Evolutionary conservation across 2,888 invertebrate genomes (phyloP).

Genomic region (Drosophila anomalipes): DNA sequence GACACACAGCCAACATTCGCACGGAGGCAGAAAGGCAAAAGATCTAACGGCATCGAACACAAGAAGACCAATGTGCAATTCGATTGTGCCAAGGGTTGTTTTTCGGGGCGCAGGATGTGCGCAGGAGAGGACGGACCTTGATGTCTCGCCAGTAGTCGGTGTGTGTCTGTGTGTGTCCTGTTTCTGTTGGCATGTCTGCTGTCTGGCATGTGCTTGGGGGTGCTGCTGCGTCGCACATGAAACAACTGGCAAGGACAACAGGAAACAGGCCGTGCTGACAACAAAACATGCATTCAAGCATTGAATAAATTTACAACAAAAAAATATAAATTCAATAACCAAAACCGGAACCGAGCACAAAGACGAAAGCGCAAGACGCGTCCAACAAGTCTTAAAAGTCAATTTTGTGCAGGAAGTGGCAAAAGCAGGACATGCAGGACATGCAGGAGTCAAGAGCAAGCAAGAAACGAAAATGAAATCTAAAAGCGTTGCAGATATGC

Average conservation of each 20-base stretch:
- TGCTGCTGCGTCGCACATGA: slow-evolving; percentile 50
- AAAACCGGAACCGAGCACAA: slow-evolving; percentile 33
- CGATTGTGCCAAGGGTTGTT: slow-evolving; percentile 70
- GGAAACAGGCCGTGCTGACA: slow-evolving; percentile 49
- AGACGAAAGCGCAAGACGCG: slow-evolving; percentile 17
- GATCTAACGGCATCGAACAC: slow-evolving; percentile 30
- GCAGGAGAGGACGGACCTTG: slow-evolving; percentile 31
- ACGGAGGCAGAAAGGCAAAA: slow-evolving; percentile 36
- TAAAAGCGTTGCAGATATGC: slow-evolving; percentile 35
- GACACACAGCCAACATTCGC: slow-evolving; percentile 35
- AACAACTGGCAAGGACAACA: slow-evolving; percentile 53
- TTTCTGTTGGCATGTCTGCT: slow-evolving; percentile 27
- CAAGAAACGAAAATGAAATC: slow-evolving; percentile 15
- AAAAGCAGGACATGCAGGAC: slow-evolving; percentile 15
- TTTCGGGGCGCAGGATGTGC: slow-evolving; percentile 44
- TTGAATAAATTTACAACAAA: slow-evolving; percentile 45
- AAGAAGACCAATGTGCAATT: slow-evolving; percentile 49
- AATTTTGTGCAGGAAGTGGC: slow-evolving; percentile 45
- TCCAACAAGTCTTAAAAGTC: slow-evolving; percentile 26
- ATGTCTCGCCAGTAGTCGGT: slow-evolving; percentile 26
- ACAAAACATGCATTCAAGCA: slow-evolving; percentile 60
- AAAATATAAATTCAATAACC: slow-evolving; percentile 69
- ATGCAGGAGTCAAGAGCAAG: slow-evolving; percentile 30
- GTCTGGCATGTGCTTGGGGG: slow-evolving; percentile 50
- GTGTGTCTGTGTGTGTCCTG: slow-evolving; percentile 21